These are phyloP conservation scores for Margarornis squamiger DNA, from an alignment of 2,797 vertebrate species.

Conservation along the genomic window DNA sequence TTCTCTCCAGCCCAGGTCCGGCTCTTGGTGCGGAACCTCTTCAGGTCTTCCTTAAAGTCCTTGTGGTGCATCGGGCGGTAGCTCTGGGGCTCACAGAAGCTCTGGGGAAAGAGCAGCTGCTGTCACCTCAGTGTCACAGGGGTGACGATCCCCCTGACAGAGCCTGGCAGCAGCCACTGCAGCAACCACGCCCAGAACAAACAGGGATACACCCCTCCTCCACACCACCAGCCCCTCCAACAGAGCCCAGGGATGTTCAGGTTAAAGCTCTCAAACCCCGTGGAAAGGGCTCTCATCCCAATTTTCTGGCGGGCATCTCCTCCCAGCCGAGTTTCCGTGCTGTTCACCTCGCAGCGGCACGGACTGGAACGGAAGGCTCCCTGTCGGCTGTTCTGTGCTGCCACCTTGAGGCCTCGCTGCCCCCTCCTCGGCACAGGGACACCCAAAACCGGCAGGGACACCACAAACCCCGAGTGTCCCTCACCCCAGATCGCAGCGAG, in stretches of 20 bases:
- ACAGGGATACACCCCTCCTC: too few species aligned
- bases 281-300: neutral
- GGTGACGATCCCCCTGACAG: rapidly evolving
- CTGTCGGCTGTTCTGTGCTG: neutral
- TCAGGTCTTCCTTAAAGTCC: slow-evolving; percentile 93
- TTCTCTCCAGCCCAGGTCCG: slow-evolving; percentile 94
- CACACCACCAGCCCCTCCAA: rapidly evolving
- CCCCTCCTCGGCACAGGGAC: rapidly evolving
- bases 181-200: too few species aligned
- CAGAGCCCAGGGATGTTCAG: rapidly evolving
- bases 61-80: slow-evolving; percentile 94
- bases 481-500: rapidly evolving
- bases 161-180: neutral
- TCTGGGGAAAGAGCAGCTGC: slow-evolving; percentile 63
- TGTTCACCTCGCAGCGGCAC: neutral
- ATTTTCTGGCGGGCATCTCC: rapidly evolving
- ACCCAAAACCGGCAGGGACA: rapidly evolving
- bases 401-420: slow-evolving; percentile 29
- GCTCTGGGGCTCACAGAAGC: slow-evolving; percentile 88
- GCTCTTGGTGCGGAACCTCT: slow-evolving; percentile 89
- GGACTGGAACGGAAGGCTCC: neutral
- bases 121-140: neutral
- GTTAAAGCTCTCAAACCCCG: rapidly evolving
- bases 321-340: neutral
- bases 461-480: neutral